phyloP scores from a whole-genome alignment of 2,888 invertebrate species.

The Monoplex corrugatus region DNA sequence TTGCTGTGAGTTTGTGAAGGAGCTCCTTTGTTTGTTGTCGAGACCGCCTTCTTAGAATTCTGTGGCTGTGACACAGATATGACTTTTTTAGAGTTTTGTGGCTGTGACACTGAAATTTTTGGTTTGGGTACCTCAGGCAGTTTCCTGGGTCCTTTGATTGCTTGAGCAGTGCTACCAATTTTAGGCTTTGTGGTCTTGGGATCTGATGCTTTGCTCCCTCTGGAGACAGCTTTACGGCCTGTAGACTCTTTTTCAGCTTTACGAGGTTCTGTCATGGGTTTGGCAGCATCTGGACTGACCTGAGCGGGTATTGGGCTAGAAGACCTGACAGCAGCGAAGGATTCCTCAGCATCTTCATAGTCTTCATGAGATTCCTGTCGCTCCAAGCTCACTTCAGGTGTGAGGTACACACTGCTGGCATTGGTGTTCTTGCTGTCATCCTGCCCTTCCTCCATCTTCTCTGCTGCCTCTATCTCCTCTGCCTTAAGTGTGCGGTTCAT shows the following conservation, averaged over 20 bases:
- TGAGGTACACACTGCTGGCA: slow-evolving; percentile 69
- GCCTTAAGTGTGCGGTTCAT: slow-evolving; percentile 65
- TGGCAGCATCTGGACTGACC: background rate
- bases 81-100: slow-evolving; percentile 4
- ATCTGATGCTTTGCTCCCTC: background rate
- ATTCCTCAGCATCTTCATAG: slow-evolving; percentile 15
- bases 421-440: slow-evolving; percentile 42
- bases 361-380: background rate
- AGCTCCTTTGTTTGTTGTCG: background rate
- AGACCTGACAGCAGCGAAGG: background rate
- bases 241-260: background rate
- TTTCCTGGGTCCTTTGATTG: slow-evolving; percentile 42
- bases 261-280: background rate
- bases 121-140: slow-evolving; percentile 55
- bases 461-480: slow-evolving; percentile 44
- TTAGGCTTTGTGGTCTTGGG: background rate
- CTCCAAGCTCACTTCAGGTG: slow-evolving; percentile 68
- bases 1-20: background rate
- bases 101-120: slow-evolving; percentile 45
- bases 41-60: background rate
- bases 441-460: slow-evolving; percentile 34
- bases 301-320: background rate
- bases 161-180: background rate
- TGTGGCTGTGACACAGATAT: background rate
- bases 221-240: background rate